Evolutionary conservation across 2,797 vertebrate genomes (phyloP), one percentile per base, ranked within the genome.

Genomic region (Muscicapa comitata): DNA sequence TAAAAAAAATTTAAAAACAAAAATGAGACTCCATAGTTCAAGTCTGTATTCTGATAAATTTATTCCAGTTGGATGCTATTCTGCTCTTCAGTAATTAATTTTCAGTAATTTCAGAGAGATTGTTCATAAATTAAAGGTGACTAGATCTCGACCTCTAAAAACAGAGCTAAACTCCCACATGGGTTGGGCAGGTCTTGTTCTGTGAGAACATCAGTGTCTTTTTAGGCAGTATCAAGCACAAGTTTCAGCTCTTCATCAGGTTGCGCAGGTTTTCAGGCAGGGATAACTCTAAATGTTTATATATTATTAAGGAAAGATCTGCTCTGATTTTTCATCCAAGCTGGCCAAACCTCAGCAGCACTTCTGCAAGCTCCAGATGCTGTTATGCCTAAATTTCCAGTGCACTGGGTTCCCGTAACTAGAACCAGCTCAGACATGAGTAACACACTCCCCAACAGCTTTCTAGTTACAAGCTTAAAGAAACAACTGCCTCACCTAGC

Each of bases 401-500:
- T 45, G 43, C 35, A 24, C n/a, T 75, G 50, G 23, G 72, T 96
- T 94, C 88, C 92, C 2, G 16, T 93, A 94, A 95, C 73, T 75
- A 53, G 42, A 83, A 88, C 26, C 57, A 90, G 17, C 62, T 95
- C 92, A 96, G 94, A 94, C 86, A 47, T 93, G 86, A 95, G 86
- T 94, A 96, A 95, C 80, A 81, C 62, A 65, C 71, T 85, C 61
- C 53, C 62, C 65, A 92, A 55, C 35, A 93, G 50, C 70, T 90
- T 95, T 93, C 86, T 84, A 68, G 88, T 72, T 77, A 75, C 86
- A 84, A 86, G 35, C 68, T 88, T 95, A 86, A 77, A 95, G 92
- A 92, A 96, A 96, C 58, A 95, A 95, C 79, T 84, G 76, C 58
- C 73, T 96, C 88, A 94, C 76, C 76, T 92, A 86, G 50, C 83